Evolutionary conservation across 1,140 invertebrate genomes (phyloP), one percentile per base, ranked within the genome.

Genomic region (Drosophila santomea): DNA sequence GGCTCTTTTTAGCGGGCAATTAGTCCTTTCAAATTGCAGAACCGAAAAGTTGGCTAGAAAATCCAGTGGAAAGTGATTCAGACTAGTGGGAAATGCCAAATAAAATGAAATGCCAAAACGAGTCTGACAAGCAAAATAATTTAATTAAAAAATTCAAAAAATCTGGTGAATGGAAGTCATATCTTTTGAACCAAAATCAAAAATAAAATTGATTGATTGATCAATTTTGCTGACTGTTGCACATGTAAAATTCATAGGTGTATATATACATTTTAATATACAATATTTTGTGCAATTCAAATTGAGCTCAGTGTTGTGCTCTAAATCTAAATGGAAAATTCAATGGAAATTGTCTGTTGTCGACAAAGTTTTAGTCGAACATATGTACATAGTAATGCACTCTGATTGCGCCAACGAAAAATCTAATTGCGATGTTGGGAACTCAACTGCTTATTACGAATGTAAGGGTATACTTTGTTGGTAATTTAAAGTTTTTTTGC

Each of bases 301-400:
- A n/a, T 28, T 7, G 5, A n/a, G 12, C 15, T 51, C 36, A 52
- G 48, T 54, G 48, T 23, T n/a, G 20, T 35, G 48, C 39, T 28
- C 36, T 20, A 20, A 1, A 43, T 59, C 39, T 47, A 73, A 51
- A 60, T 73, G 73, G 28, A 32, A 59, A 48, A 51, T 67, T 50
- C 56, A 60, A 78, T 78, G 28, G 36, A 59, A 48, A 51, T 67
- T 50, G 57, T 51, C 44, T 75, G 73, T 32, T 45, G n/a, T 35
- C 51, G 55, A 41, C 57, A 43, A 77, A 74, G 45, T 74, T 74
- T 54, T 47, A 59, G 56, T 73, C 17, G 44, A 20, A 81, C 61
- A 60, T 61, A n/a, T n/a, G n/a, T n/a, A 81, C 61, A 60, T 61
- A 64, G 62, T 74, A 83, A 78, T 83, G 75, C 63, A 60, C 47